phyloP scores from a whole-genome alignment of 1,140 invertebrate genomes.

The Drosophila murphyi region DNA sequence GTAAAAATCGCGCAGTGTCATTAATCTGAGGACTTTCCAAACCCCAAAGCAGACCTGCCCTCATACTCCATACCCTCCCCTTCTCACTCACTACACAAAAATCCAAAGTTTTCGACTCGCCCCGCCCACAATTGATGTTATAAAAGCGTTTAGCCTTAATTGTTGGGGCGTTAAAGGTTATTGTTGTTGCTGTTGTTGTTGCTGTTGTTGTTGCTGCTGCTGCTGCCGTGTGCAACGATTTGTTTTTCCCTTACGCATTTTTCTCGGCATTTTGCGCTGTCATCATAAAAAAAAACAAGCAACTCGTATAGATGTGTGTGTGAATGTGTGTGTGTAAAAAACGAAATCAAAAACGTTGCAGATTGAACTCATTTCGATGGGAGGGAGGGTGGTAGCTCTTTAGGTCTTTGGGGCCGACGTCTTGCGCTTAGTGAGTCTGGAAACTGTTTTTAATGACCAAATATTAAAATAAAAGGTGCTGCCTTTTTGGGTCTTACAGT shows the following conservation, averaged over 20 bases:
- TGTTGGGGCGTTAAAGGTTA: conserved; percentile 65
- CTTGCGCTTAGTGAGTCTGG: conserved; percentile 35
- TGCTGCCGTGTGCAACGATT: conserved; percentile 47
- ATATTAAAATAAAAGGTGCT: conserved; percentile 65
- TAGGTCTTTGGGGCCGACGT: conserved; percentile 12
- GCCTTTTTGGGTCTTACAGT: conserved; percentile 25
- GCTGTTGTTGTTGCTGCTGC: conserved; percentile 27
- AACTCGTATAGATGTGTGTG: conserved; percentile 14
- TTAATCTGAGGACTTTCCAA: conserved; percentile 56
- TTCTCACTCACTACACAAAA: background rate
- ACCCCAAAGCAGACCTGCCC: background rate
- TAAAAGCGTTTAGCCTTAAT: conserved; percentile 67
- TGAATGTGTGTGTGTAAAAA: conserved; percentile 18
- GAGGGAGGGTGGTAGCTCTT: no score
- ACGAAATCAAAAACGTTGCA: conserved; percentile 36
- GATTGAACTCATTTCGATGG: conserved; percentile 22
- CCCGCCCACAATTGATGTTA: conserved; percentile 51
- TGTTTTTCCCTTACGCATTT: conserved; percentile 59
- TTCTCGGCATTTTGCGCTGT: conserved; percentile 49
- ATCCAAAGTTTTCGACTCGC: conserved; percentile 31
- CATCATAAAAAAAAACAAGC: conserved; percentile 55
- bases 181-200: conserved; percentile 38
- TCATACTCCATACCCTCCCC: no score
- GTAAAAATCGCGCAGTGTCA: conserved; percentile 65
- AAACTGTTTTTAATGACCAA: conserved; percentile 65